phyloP scores from a whole-genome alignment of 1,140 invertebrate species.

The Drosophila gunungcola region DNA sequence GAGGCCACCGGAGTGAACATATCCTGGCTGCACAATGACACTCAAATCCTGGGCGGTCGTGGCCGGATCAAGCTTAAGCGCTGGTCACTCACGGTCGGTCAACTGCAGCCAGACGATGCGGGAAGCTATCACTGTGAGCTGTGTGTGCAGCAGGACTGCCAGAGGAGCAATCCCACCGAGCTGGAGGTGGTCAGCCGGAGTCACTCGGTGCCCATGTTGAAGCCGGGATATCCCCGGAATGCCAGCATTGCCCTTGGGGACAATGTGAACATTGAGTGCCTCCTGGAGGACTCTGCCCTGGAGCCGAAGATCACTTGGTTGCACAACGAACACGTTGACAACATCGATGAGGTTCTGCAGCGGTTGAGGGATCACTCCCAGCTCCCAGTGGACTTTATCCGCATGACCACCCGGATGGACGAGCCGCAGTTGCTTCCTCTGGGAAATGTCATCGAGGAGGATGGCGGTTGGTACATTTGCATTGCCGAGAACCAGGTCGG shows the following conservation, averaged over 20 bases:
- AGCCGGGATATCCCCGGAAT: constrained; percentile 91
- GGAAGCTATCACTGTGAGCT: constrained; percentile 95
- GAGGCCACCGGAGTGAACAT: constrained; percentile 89
- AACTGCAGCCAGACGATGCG: constrained; percentile 89
- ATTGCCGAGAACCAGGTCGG: constrained; percentile 94
- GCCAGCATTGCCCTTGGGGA: constrained; percentile 89
- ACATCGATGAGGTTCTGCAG: constrained; percentile 35
- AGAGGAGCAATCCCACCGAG: constrained; percentile 87
- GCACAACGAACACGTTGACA: constrained; percentile 7
- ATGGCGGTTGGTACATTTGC: constrained; percentile 97
- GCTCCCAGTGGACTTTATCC: not conserved
- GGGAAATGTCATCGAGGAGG: constrained; percentile 91
- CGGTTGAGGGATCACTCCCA: constrained; percentile 9
- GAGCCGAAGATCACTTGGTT: constrained; percentile 91
- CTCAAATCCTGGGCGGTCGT: constrained; percentile 70
- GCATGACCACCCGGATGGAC: constrained; percentile 30
- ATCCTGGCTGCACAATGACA: constrained; percentile 90
- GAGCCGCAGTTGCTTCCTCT: constrained; percentile 89
- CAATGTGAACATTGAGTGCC: constrained; percentile 89
- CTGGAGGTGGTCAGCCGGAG: constrained; percentile 85
- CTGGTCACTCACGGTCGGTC: constrained; percentile 89
- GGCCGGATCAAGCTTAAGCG: constrained; percentile 84
- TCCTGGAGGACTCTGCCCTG: constrained; percentile 88
- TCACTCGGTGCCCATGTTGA: constrained; percentile 91
- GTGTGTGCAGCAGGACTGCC: constrained; percentile 91